Base-by-base conservation (phyloP, 2,797 vertebrate genomes). In the Botia kubotai region DNA sequence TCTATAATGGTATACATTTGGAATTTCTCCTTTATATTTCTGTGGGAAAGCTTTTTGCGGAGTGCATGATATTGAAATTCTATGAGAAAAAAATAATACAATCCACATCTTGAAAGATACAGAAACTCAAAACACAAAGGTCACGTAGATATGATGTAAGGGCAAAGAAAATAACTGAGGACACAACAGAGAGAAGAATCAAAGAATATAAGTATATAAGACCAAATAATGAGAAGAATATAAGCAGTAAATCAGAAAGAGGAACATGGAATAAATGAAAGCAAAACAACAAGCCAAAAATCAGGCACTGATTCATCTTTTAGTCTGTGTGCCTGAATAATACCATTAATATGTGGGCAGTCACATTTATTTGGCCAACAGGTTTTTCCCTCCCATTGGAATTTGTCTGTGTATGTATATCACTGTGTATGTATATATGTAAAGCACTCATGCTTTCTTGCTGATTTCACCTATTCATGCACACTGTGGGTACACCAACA, bases 341-440 rank as follows among this genome's bases (percentile, higher is more conserved):
- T 86, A 82, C 52, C 65, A 68, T 69, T 82, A 81, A 86, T 65
- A 63, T 80, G 70, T 85, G 81, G 80, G 73, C 77, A 86, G 84
- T 87, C 86, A 87, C 84, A 76, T 83, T 84, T 83, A 82, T 84
- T 86, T 84, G 82, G 63, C 66, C 80, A 87, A 75, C 78, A 85
- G 82, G 68, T 82, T 86, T 84, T 43, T 71, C 74, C 63, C 60
- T 71, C 55, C 57, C 63, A 69, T 62, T 74, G 69, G 63, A 46
- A 68, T 73, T 80, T 79, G 71, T 71, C 63, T 74, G 26, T 63
- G 29, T 75, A 57, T 60, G 29, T 81, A 68, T 33, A 65, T 80
- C 21, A 68, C 52, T 7, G 11, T 53, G 14, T n/a, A n/a, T n/a
- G n/a, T n/a, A n/a, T n/a, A n/a, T n/a, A n/a, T n/a, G n/a, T n/a